Percentiles rank a stretch among this genome's conserved stretches.
Conservation (phyloP, 37 sponge, comb jelly and placozoan species). For the Beroe ovata region DNA sequence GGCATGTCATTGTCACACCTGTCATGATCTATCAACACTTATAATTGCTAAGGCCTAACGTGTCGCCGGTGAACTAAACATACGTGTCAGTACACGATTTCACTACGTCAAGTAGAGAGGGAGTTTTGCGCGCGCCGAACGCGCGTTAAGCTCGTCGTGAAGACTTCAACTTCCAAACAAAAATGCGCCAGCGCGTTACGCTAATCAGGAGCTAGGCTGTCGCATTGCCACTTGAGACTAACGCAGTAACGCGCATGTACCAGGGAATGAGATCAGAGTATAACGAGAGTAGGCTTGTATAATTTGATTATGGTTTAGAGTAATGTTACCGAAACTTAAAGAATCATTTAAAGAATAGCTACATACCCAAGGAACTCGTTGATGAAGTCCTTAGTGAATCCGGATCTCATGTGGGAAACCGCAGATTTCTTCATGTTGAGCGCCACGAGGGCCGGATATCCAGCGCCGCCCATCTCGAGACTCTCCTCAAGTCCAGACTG, state of each 20-base stretch:
- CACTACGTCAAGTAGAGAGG: no score
- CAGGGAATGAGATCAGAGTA: no score
- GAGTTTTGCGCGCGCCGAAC: neutral
- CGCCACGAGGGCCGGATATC: conserved; percentile 92
- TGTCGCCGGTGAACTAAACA: no score
- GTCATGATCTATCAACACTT: no score
- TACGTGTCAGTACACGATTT: no score
- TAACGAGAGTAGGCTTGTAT: no score
- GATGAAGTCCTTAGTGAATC: conserved; percentile 81
- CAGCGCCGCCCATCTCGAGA: conserved; percentile 93
- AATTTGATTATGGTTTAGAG: neutral
- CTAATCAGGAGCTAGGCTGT: neutral
- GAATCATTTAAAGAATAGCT: neutral
- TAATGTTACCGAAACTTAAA: neutral
- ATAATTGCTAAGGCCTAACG: no score
- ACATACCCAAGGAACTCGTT: conserved; percentile 76
- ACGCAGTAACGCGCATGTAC: no score
- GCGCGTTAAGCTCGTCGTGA: neutral
- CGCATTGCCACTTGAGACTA: no score
- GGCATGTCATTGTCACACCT: no score
- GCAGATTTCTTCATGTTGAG: conserved; percentile 79
- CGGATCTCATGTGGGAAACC: conserved; percentile 69
- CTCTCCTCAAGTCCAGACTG: conserved; percentile 75
- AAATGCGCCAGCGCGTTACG: neutral
- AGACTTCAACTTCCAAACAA: neutral